Conservation (phyloP, 1,140 invertebrate genomes). For the Saccostrea echinata region DNA sequence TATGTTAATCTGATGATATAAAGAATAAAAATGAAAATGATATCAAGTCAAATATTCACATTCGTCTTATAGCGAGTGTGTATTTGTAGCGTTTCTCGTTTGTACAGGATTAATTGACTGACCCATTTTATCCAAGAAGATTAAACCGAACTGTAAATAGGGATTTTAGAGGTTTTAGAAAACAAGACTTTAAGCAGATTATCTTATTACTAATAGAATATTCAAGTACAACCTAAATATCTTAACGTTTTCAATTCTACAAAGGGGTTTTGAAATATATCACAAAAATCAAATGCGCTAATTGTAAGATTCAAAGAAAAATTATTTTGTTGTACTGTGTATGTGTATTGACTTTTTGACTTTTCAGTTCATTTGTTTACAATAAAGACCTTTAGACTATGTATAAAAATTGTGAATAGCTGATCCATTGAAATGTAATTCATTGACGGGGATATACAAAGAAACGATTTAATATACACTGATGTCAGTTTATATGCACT, state of each 20-base stretch:
- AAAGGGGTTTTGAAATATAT: constrained; percentile 33
- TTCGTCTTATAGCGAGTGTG: not conserved
- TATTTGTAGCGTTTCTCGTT: constrained; percentile 28
- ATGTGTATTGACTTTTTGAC: constrained; percentile 30
- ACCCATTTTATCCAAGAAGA: constrained; percentile 10
- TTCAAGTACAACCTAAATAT: constrained; percentile 4
- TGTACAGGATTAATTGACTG: constrained; percentile 6
- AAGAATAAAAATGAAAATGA: not conserved
- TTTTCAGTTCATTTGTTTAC: constrained; percentile 37
- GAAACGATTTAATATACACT: not conserved
- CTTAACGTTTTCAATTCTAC: constrained; percentile 20
- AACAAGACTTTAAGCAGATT: constrained; percentile 8
- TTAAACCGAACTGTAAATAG: not conserved
- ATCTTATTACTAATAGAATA: constrained; percentile 14
- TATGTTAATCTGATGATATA: too few species aligned
- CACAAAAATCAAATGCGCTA: constrained; percentile 16
- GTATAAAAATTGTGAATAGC: constrained; percentile 8
- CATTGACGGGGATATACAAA: constrained; percentile 16
- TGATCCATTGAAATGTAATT: constrained; percentile 23
- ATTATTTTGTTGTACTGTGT: constrained; percentile 14
- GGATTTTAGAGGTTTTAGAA: constrained; percentile 11
- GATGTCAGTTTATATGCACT: constrained; percentile 7
- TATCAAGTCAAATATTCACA: not conserved
- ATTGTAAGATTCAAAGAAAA: constrained; percentile 27
- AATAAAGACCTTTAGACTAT: not conserved